Conservation (phyloP, 2,113 vertebrate genomes). For the Elephantulus edwardii region DNA sequence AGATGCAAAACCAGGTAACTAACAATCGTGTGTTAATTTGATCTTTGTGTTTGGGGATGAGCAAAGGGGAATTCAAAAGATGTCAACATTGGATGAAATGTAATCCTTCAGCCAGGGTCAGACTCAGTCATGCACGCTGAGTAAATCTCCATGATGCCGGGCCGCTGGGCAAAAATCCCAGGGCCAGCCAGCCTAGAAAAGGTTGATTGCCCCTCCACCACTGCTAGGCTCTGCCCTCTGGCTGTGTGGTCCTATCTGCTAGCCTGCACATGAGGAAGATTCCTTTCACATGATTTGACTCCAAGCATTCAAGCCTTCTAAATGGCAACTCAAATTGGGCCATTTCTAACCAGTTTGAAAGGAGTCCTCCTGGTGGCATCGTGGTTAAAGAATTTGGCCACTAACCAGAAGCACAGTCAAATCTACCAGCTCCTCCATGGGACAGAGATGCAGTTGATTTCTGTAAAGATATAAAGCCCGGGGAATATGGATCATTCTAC, state of each 20-base stretch:
- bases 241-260: neutral
- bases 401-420: too few species aligned
- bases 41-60: slow-evolving; percentile 63
- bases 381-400: too few species aligned
- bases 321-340: neutral
- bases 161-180: slow-evolving; percentile 26
- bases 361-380: too few species aligned
- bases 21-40: slow-evolving; percentile 38
- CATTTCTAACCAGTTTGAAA: neutral
- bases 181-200: neutral
- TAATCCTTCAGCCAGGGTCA: slow-evolving; percentile 24
- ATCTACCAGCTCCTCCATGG: too few species aligned
- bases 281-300: neutral
- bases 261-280: neutral
- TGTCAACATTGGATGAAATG: slow-evolving; percentile 39
- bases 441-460: too few species aligned
- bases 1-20: neutral
- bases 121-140: neutral
- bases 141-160: slow-evolving; percentile 22
- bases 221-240: neutral
- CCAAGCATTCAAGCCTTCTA: neutral
- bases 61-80: slow-evolving; percentile 66
- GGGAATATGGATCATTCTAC: too few species aligned
- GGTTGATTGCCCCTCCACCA: too few species aligned
- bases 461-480: too few species aligned